Evolutionary conservation across 2,888 invertebrate species (phyloP).

Genomic region (Rhagium mordax): DNA sequence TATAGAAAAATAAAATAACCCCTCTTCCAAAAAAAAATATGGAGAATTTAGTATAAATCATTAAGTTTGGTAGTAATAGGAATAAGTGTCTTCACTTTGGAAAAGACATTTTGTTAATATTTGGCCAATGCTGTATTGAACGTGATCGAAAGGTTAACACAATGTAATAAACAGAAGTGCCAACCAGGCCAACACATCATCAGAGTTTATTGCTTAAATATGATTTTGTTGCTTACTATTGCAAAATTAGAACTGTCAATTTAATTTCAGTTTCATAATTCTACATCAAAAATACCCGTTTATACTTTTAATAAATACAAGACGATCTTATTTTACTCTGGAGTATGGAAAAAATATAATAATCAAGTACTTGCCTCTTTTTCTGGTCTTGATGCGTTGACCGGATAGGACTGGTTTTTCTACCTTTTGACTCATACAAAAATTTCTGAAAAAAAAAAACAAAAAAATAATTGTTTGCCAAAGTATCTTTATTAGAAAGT

Average conservation of each 20-base stretch:
- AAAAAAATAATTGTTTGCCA: conserved; percentile 1
- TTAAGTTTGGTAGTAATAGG: too few relatives aligned
- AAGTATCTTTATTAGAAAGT: not conserved
- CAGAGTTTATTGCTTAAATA: not conserved
- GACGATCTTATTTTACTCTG: too few relatives aligned
- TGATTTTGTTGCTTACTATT: not conserved
- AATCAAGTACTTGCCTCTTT: conserved; percentile 85
- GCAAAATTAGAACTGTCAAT: too few relatives aligned
- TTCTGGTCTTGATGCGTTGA: conserved; percentile 99
- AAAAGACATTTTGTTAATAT: too few relatives aligned
- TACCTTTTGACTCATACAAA: conserved; percentile 99
- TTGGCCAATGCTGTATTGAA: too few relatives aligned
- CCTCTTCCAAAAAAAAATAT: too few relatives aligned
- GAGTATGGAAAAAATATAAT: not conserved
- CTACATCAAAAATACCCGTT: not conserved
- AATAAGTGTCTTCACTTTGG: too few relatives aligned
- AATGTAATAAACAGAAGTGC: not conserved
- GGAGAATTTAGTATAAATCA: too few relatives aligned
- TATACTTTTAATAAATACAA: not conserved
- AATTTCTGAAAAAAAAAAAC: conserved; percentile 67
- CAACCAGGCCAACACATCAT: not conserved
- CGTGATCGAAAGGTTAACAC: conserved; percentile 27
- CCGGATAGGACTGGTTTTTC: conserved; percentile 99
- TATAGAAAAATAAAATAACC: too few relatives aligned
- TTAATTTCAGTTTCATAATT: not conserved